Percentiles rank a stretch among this genome's conserved stretches.
Conservation (phyloP, 2,888 invertebrate genomes). For the Dascillus cervinus region DNA sequence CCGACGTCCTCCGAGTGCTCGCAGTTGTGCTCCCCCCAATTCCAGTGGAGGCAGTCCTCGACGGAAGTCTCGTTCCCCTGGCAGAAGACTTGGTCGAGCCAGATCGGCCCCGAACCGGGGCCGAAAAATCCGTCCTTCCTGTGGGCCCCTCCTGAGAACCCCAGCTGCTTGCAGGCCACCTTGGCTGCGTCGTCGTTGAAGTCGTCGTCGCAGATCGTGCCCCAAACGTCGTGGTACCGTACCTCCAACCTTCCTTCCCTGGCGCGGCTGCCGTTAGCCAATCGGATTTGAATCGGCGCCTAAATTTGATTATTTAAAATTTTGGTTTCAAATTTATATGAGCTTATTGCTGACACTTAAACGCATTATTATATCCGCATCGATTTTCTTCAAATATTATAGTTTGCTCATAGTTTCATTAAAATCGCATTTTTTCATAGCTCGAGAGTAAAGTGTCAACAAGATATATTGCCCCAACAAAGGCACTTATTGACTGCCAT, state of each 20-base stretch:
- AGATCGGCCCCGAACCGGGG: slow-evolving; percentile 55
- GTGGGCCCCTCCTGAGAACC: slow-evolving; percentile 47
- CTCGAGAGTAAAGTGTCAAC: too few relatives aligned
- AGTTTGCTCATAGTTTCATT: too few relatives aligned
- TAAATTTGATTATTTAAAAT: too few relatives aligned
- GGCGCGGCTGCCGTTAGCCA: slow-evolving; percentile 49
- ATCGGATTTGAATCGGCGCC: slow-evolving; percentile 51
- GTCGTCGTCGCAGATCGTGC: slow-evolving; percentile 72
- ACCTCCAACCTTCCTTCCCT: slow-evolving; percentile 65
- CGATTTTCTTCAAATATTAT: too few relatives aligned
- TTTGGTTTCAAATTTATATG: too few relatives aligned
- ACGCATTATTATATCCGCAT: too few relatives aligned
- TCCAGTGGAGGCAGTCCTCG: slow-evolving; percentile 55
- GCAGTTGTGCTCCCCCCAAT: slow-evolving; percentile 66
- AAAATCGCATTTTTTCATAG: too few relatives aligned
- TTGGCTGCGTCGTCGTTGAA: slow-evolving; percentile 59
- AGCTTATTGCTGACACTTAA: too few relatives aligned
- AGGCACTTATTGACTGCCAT: too few relatives aligned
- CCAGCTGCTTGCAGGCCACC: slow-evolving; percentile 53
- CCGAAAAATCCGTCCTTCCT: slow-evolving; percentile 50
- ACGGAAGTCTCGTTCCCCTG: slow-evolving; percentile 57
- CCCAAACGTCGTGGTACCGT: slow-evolving; percentile 61
- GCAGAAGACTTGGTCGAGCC: slow-evolving; percentile 64
- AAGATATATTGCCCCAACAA: too few relatives aligned
- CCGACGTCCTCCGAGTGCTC: slow-evolving; percentile 68